Evolutionary conservation across 2,113 vertebrate genomes (phyloP).

Genomic region (Pseudopipra pipra): DNA sequence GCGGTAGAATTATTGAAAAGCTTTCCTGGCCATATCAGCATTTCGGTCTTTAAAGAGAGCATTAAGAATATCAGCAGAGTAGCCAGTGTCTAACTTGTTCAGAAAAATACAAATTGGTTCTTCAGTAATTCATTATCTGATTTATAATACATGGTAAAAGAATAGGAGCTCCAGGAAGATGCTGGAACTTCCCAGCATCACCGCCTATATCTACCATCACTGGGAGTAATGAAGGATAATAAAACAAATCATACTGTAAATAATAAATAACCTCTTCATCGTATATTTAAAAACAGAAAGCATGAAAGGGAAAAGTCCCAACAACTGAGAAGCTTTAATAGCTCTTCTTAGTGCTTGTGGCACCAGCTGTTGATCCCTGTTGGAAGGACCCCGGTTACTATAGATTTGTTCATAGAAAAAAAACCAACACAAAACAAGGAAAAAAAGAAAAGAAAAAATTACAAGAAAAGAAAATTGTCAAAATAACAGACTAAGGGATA

Average conservation of each 20-base stretch:
- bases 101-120: conserved; percentile 36
- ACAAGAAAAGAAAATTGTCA: neutral
- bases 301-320: neutral
- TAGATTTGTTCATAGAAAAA: neutral
- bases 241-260: conserved; percentile 30
- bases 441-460: rapidly evolving
- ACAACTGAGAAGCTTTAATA: neutral
- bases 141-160: conserved; percentile 70
- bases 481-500: neutral
- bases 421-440: neutral
- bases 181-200: conserved; percentile 48
- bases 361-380: neutral
- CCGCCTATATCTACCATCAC: neutral
- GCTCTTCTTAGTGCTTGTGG: neutral
- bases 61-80: neutral
- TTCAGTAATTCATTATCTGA: conserved; percentile 68
- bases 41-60: conserved; percentile 16
- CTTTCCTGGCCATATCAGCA: conserved; percentile 11
- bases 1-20: neutral
- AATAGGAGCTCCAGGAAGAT: conserved; percentile 57
- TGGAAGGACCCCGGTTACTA: neutral
- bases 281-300: conserved; percentile 1
- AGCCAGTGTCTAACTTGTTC: neutral
- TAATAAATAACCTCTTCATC: conserved; percentile 49
- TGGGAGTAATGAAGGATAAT: conserved; percentile 24